Evolutionary conservation across 2,888 invertebrate genomes (phyloP), one percentile per base, ranked within the genome.

Genomic region (Acrobasis consociella): DNA sequence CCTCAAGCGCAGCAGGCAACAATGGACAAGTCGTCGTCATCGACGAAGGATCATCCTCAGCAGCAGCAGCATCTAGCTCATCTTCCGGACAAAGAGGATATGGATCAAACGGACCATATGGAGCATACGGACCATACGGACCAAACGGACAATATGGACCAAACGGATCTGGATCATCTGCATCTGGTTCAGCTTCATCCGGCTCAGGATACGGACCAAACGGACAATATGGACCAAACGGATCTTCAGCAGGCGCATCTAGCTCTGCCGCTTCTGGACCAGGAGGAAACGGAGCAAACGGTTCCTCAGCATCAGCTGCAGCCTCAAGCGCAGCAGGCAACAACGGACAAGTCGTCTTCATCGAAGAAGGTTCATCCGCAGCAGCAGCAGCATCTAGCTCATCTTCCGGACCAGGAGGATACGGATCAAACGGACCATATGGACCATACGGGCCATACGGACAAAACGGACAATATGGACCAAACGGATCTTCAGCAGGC

Each of bases 31-130:
- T 37, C 16, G 15, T 55, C 15, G n/a, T 55, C 55, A 55, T 55
- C 38, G 55, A 59, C 38, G 46, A 60, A 2, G 31, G 51, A 9
- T 49, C 66, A 10, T 55, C 65, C 13, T 63, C 65, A 17, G 62
- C 65, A 39, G 68, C 67, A 2, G 62, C 67, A 16, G 64, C 65
- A 15, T 61, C 67, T 9, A 66, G 65, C 51, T 53, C 55, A 31
- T 65, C 62, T 50, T 16, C 59, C 22, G 53, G 53, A 53, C 22
- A 31, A 53, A n/a, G 37, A 5, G 53, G 13, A 39, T 56, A 10
- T 1, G 55, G 55, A 56, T 15, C 55, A 2, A 39, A 39, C 39
- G 39, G 39, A 10, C 53, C 63, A 15, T 17, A 46, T 50, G 56
- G 62, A 31, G 64, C 66, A 10, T 60, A 5, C 60, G 60, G 62